A percentile compares a stretch with the other conserved stretches of the same genome.
These are phyloP conservation scores for Cephus spinipes DNA, from an alignment of 2,888 invertebrate genomes.

Conservation along the genomic window DNA sequence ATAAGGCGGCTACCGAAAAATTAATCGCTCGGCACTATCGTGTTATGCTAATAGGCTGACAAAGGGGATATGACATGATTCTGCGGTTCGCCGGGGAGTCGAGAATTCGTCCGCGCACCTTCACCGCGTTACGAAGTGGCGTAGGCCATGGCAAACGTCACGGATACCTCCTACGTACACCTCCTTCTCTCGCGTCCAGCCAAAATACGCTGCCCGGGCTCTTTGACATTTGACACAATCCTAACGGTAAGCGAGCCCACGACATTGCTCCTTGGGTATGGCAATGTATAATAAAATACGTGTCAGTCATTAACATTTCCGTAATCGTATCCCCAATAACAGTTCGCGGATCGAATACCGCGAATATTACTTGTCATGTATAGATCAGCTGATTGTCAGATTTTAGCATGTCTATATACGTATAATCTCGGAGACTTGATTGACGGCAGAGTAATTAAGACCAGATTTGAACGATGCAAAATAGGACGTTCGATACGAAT, in stretches of 20 bases:
- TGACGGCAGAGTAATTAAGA: background rate
- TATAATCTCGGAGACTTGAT: background rate
- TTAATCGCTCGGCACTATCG: constrained; percentile 12
- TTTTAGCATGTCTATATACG: background rate
- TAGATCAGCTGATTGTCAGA: background rate
- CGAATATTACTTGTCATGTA: background rate
- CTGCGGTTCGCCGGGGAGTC: constrained; percentile 12
- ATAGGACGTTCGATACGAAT: background rate
- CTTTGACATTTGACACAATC: constrained; percentile 32
- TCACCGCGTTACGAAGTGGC: background rate
- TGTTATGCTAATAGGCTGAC: constrained; percentile 20
- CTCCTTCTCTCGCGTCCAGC: background rate
- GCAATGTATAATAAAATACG: background rate
- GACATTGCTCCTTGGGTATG: background rate
- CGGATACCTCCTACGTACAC: background rate
- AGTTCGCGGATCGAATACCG: background rate
- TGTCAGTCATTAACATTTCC: background rate
- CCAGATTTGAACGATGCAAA: background rate
- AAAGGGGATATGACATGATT: constrained; percentile 22
- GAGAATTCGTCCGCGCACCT: background rate
- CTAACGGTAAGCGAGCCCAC: constrained; percentile 14
- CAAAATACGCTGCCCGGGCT: background rate
- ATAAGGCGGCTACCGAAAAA: background rate
- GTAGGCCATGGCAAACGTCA: background rate
- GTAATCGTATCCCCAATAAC: background rate